Conservation (phyloP, 2,888 invertebrate species). For the Protula sp. region DNA sequence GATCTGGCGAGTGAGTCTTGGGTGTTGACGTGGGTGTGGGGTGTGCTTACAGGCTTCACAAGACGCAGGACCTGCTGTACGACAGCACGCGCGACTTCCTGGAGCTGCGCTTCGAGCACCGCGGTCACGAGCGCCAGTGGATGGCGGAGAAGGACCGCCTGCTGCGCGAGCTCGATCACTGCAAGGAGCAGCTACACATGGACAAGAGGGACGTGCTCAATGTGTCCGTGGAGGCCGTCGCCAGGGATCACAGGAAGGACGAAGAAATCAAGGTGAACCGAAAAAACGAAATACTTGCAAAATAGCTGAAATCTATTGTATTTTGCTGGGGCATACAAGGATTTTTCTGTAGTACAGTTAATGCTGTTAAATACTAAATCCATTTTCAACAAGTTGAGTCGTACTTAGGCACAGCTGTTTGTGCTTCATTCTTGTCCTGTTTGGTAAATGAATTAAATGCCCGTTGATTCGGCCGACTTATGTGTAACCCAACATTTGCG, state of each 20-base stretch:
- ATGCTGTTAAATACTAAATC: too few species aligned
- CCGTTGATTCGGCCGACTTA: too few species aligned
- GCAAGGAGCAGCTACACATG: constrained; percentile 24
- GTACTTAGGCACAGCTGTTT: too few species aligned
- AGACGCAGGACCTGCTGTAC: constrained; percentile 54
- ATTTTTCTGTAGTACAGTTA: too few species aligned
- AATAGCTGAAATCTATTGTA: too few species aligned
- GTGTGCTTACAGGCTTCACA: constrained; percentile 41
- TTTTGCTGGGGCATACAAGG: too few species aligned
- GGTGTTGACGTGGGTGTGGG: too few species aligned
- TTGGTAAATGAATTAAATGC: too few species aligned
- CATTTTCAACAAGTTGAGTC: too few species aligned
- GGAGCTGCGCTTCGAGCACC: constrained; percentile 45
- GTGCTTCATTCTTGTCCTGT: too few species aligned
- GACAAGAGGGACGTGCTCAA: constrained; percentile 13
- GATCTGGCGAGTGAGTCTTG: too few species aligned
- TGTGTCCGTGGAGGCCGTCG: background rate
- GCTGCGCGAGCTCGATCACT: constrained; percentile 43
- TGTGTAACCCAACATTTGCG: too few species aligned
- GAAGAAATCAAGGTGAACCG: constrained; percentile 16
- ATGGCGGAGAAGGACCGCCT: constrained; percentile 51
- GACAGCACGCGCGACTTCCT: constrained; percentile 53
- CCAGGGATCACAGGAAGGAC: background rate
- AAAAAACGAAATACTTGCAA: background rate
- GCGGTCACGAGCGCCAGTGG: constrained; percentile 48